phyloP scores from a whole-genome alignment of 2,113 vertebrate genomes.

The Mesembrinibis cayennensis region DNA sequence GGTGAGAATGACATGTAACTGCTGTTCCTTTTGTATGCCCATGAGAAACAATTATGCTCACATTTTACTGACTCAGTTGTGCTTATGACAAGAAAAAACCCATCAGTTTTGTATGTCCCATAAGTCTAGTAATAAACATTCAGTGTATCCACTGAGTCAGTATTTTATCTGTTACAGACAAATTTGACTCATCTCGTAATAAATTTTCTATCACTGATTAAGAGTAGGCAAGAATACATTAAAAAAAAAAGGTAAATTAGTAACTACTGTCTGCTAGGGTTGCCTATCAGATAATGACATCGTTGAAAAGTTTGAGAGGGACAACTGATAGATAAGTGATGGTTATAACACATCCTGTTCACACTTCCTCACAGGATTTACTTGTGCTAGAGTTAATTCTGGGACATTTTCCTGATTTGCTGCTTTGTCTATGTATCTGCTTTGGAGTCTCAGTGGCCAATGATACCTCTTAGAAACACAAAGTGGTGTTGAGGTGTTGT shows the following conservation, averaged over 20 bases:
- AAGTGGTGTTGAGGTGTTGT: not conserved
- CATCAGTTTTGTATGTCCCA: not conserved
- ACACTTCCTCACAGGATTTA: not conserved
- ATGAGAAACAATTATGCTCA: not conserved
- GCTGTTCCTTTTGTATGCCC: not conserved
- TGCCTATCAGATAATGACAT: not conserved
- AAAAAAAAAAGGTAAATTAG: not conserved
- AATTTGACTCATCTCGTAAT: not conserved
- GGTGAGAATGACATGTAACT: not conserved
- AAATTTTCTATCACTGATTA: not conserved
- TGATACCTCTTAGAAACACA: not conserved
- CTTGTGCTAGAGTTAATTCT: not conserved
- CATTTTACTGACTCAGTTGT: not conserved
- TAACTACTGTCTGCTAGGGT: not conserved
- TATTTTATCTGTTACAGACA: not conserved
- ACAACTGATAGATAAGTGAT: not conserved
- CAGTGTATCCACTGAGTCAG: not conserved
- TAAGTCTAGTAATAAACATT: not conserved
- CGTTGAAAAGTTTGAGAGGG: not conserved
- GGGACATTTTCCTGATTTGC: not conserved
- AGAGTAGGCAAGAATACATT: not conserved
- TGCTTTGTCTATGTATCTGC: not conserved
- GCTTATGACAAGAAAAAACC: not conserved
- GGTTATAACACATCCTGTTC: not conserved
- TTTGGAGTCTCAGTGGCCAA: not conserved